phyloP scores from a whole-genome alignment of 1,140 invertebrate genomes.

The Octopus sinensis region DNA sequence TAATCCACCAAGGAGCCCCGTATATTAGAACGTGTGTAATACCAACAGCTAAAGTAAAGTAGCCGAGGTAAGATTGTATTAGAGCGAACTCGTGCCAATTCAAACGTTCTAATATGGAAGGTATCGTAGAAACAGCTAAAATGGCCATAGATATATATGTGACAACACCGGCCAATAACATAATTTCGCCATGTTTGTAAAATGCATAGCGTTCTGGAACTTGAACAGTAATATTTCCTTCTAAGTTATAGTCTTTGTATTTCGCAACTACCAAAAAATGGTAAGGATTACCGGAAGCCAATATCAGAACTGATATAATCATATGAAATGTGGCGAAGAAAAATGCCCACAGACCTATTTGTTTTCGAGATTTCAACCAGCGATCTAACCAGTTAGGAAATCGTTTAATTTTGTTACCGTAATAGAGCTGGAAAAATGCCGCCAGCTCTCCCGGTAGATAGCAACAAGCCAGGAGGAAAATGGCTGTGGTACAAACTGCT shows the following conservation, averaged over 20 bases:
- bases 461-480: conserved; percentile 44
- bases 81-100: conserved; percentile 51
- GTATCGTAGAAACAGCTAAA: conserved; percentile 44
- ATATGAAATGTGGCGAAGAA: conserved; percentile 42
- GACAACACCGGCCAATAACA: conserved; percentile 40
- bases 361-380: conserved; percentile 50
- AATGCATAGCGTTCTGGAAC: conserved; percentile 34
- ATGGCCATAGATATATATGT: conserved; percentile 41
- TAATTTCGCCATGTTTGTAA: conserved; percentile 48
- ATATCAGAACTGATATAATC: conserved; percentile 44
- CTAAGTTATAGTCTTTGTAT: conserved; percentile 35
- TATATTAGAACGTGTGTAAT: conserved; percentile 44
- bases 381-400: conserved; percentile 49
- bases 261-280: conserved; percentile 44
- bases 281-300: conserved; percentile 47
- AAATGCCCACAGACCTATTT: conserved; percentile 49
- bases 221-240: conserved; percentile 18
- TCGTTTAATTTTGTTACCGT: conserved; percentile 48
- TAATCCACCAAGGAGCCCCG: conserved; percentile 40
- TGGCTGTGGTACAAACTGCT: conserved; percentile 48
- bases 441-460: conserved; percentile 49
- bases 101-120: conserved; percentile 41
- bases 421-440: conserved; percentile 41
- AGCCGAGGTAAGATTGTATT: conserved; percentile 48
- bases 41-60: conserved; percentile 37